Evolutionary conservation across 2,888 invertebrate genomes (phyloP).

Genomic region (Diploptera punctata): DNA sequence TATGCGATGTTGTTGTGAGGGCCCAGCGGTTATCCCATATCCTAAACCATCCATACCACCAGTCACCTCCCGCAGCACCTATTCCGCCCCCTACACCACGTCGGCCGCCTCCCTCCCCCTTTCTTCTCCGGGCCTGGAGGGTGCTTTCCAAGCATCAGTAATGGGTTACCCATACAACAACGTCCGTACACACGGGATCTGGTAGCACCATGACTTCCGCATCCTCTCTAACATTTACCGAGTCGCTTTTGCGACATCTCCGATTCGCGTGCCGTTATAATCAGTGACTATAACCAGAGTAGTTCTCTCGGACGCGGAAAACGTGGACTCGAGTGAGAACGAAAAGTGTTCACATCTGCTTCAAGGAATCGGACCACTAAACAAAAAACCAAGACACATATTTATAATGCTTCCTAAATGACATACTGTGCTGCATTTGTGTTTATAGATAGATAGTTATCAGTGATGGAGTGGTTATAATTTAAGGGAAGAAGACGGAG

Average conservation of each 20-base stretch:
- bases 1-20: neutral
- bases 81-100: neutral
- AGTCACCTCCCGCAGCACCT: neutral
- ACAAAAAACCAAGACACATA: too few relatives aligned
- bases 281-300: neutral
- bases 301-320: neutral
- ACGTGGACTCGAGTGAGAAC: neutral
- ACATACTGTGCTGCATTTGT: neutral
- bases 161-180: constrained; percentile 30
- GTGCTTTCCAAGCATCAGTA: constrained; percentile 27
- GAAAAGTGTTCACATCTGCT: too few relatives aligned
- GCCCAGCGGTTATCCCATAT: constrained; percentile 24
- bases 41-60: constrained; percentile 13
- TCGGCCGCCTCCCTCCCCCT: neutral
- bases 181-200: constrained; percentile 13
- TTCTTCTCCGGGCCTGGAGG: constrained; percentile 4
- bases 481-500: constrained; percentile 1
- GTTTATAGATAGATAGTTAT: neutral
- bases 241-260: neutral
- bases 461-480: constrained; percentile 9
- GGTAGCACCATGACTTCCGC: constrained; percentile 39
- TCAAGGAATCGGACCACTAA: too few relatives aligned
- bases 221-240: constrained; percentile 25
- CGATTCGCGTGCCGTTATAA: neutral
- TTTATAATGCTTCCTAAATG: neutral